These are phyloP conservation scores for Sorex araneus DNA, from an alignment of 2,113 vertebrate species.

Conservation along the genomic window DNA sequence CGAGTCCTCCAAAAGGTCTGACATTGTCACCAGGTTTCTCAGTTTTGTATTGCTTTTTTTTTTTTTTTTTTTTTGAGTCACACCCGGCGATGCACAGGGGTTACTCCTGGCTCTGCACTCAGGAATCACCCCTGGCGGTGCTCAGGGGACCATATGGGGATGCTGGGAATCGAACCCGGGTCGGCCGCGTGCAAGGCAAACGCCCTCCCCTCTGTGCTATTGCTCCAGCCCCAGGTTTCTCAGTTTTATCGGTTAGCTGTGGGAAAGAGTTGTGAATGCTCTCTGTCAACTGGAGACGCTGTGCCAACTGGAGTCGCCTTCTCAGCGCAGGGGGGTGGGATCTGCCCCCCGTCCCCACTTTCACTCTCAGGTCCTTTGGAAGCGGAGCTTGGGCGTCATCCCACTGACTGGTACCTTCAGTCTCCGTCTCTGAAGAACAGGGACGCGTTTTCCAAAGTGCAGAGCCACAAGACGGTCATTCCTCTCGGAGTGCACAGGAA, in stretches of 20 bases:
- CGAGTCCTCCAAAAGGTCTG: neutral
- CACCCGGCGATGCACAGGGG: too few species aligned
- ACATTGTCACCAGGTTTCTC: constrained; percentile 45
- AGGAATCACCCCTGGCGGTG: too few species aligned
- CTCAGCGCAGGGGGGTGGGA: too few species aligned
- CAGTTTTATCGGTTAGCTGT: constrained; percentile 46
- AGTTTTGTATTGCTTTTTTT: too few species aligned
- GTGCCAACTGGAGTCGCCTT: too few species aligned
- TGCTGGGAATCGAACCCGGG: too few species aligned
- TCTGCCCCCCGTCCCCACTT: too few species aligned
- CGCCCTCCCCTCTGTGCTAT: too few species aligned
- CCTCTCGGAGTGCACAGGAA: neutral
- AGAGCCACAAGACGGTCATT: neutral
- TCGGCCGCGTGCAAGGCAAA: too few species aligned
- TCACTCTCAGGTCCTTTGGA: constrained; percentile 19
- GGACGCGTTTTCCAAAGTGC: neutral
- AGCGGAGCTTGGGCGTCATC: neutral
- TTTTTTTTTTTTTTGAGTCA: too few species aligned
- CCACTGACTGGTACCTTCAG: constrained; percentile 1
- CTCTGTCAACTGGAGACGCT: neutral
- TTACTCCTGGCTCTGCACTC: too few species aligned
- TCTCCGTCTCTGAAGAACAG: constrained; percentile 14
- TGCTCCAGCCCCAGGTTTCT: constrained; percentile 37
- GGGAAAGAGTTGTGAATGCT: neutral
- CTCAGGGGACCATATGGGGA: too few species aligned